Evolutionary conservation across 2,797 vertebrate species (phyloP).

Genomic region (Bothrops alternatus): DNA sequence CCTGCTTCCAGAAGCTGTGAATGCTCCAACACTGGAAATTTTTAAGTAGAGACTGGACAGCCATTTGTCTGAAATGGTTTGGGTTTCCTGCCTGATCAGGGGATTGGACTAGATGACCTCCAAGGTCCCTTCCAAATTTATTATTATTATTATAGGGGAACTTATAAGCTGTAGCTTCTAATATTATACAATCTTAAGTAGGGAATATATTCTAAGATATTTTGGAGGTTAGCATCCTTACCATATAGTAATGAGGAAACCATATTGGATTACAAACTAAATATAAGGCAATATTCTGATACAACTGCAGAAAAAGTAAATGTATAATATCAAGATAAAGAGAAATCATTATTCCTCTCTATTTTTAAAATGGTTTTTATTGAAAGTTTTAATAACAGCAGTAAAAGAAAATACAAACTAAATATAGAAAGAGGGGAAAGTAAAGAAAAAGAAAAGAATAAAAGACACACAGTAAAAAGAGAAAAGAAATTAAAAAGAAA

Average conservation of each 20-base stretch:
- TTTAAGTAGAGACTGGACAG: too few species aligned
- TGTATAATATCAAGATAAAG: neutral
- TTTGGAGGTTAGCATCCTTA: neutral
- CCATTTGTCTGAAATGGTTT: too few species aligned
- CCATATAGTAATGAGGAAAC: neutral
- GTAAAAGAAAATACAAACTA: neutral
- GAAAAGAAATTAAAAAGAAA: neutral
- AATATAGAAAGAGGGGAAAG: neutral
- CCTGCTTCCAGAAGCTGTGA: too few species aligned
- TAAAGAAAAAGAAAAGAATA: neutral
- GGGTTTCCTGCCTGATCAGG: too few species aligned
- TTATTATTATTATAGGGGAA: too few species aligned
- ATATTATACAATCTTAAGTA: neutral
- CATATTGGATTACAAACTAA: neutral
- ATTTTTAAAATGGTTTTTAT: neutral
- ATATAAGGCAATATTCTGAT: neutral
- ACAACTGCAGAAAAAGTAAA: neutral
- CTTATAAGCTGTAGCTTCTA: neutral
- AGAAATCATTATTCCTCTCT: neutral
- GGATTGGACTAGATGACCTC: too few species aligned
- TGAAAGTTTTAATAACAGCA: neutral
- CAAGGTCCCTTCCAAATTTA: too few species aligned
- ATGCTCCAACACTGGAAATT: too few species aligned
- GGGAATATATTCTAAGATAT: neutral
- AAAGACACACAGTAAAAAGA: neutral